These are phyloP conservation scores for Cheilosia variabilis DNA, from an alignment of 2,888 invertebrate genomes.

Conservation along the genomic window DNA sequence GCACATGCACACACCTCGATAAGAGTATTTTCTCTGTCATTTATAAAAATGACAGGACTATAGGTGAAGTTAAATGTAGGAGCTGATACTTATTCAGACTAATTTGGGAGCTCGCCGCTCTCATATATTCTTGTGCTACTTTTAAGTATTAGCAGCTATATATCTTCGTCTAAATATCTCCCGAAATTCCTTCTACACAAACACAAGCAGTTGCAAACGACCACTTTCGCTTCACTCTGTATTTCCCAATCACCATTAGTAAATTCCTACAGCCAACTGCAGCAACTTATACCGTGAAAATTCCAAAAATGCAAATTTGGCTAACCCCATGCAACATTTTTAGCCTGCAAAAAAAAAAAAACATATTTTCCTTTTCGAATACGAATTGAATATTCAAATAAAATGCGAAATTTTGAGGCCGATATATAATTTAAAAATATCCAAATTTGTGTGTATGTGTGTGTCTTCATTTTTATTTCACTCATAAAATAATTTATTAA, in stretches of 20 bases:
- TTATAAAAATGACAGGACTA: too few species aligned
- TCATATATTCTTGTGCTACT: too few species aligned
- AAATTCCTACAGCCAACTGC: constrained; percentile 21
- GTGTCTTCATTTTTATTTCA: constrained; percentile 18
- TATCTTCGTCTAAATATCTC: too few species aligned
- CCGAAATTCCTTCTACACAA: too few species aligned
- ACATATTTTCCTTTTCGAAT: neutral
- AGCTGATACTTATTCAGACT: too few species aligned
- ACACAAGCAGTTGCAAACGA: too few species aligned
- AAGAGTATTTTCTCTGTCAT: too few species aligned
- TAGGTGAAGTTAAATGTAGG: too few species aligned
- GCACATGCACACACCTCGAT: too few species aligned
- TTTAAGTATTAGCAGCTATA: too few species aligned
- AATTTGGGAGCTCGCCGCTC: too few species aligned
- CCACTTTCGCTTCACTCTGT: too few species aligned
- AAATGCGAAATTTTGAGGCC: constrained; percentile 52
- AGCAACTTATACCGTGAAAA: constrained; percentile 12
- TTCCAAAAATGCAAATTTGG: constrained; percentile 9
- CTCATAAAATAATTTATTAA: constrained; percentile 48
- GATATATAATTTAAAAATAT: constrained; percentile 57
- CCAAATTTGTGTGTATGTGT: constrained; percentile 11
- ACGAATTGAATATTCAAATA: constrained; percentile 3
- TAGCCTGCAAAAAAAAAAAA: constrained; percentile 1
- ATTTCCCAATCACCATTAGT: neutral
- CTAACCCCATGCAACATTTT: constrained; percentile 14